Percentiles rank a stretch among this genome's conserved stretches.
Conservation (phyloP, 1,140 invertebrate genomes). For the Rhopalosiphum maidis region DNA sequence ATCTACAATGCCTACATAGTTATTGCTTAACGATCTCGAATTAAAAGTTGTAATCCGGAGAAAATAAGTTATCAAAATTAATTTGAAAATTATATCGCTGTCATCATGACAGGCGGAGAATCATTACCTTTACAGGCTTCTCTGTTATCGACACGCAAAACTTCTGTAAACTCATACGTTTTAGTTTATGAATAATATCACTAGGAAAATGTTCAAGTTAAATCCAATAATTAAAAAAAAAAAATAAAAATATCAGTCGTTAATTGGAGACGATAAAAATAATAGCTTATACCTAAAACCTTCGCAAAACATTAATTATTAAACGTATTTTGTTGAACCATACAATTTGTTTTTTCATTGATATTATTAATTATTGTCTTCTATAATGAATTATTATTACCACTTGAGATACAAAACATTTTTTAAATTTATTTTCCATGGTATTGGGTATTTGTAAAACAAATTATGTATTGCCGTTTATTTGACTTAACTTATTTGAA, state of each 20-base stretch:
- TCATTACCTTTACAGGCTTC: neutral
- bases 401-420: neutral
- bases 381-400: neutral
- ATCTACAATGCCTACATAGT: neutral
- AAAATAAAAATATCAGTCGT: neutral
- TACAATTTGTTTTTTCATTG: neutral
- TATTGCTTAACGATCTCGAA: neutral
- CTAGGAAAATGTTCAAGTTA: neutral
- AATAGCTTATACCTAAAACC: neutral
- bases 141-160: neutral
- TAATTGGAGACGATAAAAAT: neutral
- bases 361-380: neutral
- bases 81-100: neutral
- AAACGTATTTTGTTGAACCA: neutral
- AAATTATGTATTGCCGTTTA: neutral
- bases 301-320: neutral
- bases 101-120: neutral
- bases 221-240: neutral
- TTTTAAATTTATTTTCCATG: neutral
- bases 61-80: constrained; percentile 19
- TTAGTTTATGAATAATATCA: neutral
- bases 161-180: neutral
- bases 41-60: neutral
- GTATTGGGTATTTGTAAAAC: neutral
- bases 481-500: neutral